Evolutionary conservation across 2,113 vertebrate genomes (phyloP).

Genomic region (Macrotus californicus): DNA sequence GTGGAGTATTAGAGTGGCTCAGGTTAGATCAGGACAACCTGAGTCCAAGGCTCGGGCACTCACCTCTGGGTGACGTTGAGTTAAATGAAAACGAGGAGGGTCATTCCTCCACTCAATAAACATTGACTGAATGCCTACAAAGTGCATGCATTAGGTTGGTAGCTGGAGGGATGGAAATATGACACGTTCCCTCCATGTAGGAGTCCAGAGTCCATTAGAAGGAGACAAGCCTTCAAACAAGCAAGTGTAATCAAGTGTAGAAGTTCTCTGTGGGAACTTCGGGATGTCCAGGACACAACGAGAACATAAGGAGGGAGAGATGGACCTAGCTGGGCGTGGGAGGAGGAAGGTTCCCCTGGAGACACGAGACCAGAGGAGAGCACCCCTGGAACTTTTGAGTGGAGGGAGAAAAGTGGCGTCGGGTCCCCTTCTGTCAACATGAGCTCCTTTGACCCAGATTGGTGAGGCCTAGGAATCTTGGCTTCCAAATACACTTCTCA

Average conservation of each 20-base stretch:
- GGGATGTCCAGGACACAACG: neutral
- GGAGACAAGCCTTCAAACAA: neutral
- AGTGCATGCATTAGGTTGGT: neutral
- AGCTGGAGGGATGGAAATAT: neutral
- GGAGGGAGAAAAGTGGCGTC: neutral
- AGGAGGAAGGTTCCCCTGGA: neutral
- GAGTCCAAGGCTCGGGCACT: neutral
- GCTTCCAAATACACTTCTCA: neutral
- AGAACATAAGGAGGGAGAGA: too few species aligned
- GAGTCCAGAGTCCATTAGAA: neutral
- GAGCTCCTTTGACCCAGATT: neutral
- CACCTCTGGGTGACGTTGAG: neutral
- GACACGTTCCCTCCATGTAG: neutral
- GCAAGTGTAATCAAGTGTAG: neutral
- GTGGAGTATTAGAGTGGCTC: neutral
- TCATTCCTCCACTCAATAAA: neutral
- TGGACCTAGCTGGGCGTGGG: too few species aligned
- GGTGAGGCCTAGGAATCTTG: neutral
- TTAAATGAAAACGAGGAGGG: neutral
- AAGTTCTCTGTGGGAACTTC: neutral
- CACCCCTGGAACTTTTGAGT: neutral
- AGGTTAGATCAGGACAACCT: neutral
- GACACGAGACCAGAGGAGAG: neutral
- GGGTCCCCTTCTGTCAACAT: fast-evolving
- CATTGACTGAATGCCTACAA: too few species aligned